Evolutionary conservation across 2,888 invertebrate genomes (phyloP).

Genomic region (Drosophila rellima): DNA sequence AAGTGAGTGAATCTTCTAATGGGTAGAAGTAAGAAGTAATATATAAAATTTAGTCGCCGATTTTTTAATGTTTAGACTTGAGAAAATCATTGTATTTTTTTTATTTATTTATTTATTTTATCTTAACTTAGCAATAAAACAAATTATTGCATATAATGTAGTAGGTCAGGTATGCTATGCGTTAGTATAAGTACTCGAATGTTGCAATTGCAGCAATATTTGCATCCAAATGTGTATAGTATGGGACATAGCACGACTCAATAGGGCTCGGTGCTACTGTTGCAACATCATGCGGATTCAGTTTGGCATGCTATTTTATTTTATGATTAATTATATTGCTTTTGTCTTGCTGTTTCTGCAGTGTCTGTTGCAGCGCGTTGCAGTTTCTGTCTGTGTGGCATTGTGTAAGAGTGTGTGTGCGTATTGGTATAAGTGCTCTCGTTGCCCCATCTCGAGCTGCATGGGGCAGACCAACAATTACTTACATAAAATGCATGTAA

Average conservation of each 20-base stretch:
- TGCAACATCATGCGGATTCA: conserved; percentile 63
- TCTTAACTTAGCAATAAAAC: too few relatives aligned
- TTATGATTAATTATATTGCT: conserved; percentile 78
- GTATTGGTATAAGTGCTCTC: conserved; percentile 14
- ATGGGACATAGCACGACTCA: conserved; percentile 18
- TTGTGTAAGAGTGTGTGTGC: conserved; percentile 6
- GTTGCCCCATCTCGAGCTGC: conserved; percentile 23
- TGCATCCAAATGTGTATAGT: conserved; percentile 42
- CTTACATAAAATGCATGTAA: conserved; percentile 49
- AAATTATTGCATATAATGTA: too few relatives aligned
- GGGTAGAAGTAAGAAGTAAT: too few relatives aligned
- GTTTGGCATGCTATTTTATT: conserved; percentile 72
- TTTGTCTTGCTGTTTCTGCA: conserved; percentile 67
- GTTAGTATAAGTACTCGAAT: neutral
- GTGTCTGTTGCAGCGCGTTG: conserved; percentile 43
- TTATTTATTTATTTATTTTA: too few relatives aligned
- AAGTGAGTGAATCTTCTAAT: too few relatives aligned
- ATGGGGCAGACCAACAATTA: conserved; percentile 32
- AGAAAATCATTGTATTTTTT: too few relatives aligned
- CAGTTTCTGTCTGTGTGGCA: conserved; percentile 4
- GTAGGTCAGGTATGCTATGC: too few relatives aligned
- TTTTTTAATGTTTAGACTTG: too few relatives aligned
- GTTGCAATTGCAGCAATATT: conserved; percentile 51
- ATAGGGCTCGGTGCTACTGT: conserved; percentile 26
- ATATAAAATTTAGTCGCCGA: too few relatives aligned